Conservation (phyloP, 2,888 invertebrate genomes). For the Phragmatobia fuliginosa region DNA sequence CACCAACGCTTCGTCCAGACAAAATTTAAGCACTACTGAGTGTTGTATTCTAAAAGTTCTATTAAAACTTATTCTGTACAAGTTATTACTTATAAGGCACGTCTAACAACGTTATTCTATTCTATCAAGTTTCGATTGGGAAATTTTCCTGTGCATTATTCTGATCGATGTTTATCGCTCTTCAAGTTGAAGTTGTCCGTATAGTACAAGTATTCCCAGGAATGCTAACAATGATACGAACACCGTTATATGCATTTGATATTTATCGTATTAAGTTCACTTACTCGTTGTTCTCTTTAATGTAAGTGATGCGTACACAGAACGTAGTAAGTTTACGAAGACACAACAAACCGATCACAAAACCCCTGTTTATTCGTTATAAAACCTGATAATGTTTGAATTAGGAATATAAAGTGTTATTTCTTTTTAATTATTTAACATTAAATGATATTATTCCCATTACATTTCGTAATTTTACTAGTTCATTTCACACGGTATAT, state of each 20-base stretch:
- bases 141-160: not conserved
- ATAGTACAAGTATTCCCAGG: not conserved
- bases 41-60: not conserved
- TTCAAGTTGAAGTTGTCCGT: not conserved
- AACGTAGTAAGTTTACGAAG: not conserved
- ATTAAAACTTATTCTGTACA: not conserved
- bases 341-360: not conserved
- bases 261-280: not conserved
- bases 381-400: not conserved
- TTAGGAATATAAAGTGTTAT: not conserved
- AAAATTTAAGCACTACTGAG: not conserved
- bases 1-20: not conserved
- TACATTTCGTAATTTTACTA: too few relatives aligned
- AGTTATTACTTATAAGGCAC: not conserved
- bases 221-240: slow-evolving; percentile 5
- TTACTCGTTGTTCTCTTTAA: slow-evolving; percentile 8
- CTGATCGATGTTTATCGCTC: not conserved
- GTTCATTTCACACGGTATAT: too few relatives aligned
- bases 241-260: not conserved
- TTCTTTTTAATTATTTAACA: too few relatives aligned
- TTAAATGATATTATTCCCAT: too few relatives aligned
- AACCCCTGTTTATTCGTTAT: not conserved
- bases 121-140: not conserved
- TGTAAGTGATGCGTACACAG: slow-evolving; percentile 6
- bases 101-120: not conserved